Evolutionary conservation across 2,797 vertebrate species (phyloP).

Genomic region (Nannoperca australis): DNA sequence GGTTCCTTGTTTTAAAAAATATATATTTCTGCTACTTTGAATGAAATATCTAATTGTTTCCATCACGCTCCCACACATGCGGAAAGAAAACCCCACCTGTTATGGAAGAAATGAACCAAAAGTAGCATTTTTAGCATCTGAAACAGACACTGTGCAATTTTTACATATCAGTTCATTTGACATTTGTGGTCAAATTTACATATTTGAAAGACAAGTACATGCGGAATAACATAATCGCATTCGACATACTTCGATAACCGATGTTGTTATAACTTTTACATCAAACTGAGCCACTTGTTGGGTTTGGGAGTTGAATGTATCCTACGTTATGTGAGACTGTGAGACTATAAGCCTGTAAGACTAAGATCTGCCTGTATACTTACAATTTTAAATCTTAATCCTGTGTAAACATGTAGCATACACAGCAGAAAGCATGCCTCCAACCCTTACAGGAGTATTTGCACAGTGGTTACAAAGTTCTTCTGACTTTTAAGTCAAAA

Average conservation of each 20-base stretch:
- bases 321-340: too few relatives aligned
- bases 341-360: too few relatives aligned
- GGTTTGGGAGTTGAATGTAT: not conserved
- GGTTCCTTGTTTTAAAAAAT: not conserved
- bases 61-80: not conserved
- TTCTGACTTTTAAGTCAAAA: not conserved
- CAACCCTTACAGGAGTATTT: not conserved
- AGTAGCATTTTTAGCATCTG: not conserved
- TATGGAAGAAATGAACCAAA: not conserved
- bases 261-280: not conserved
- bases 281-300: not conserved
- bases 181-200: not conserved
- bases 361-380: not conserved
- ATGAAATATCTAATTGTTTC: constrained; percentile 25
- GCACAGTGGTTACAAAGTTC: not conserved
- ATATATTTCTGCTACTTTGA: not conserved
- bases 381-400: not conserved
- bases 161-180: not conserved
- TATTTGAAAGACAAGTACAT: not conserved
- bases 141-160: not conserved
- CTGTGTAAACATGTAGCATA: not conserved
- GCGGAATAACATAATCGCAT: not conserved
- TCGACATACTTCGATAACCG: rapidly evolving
- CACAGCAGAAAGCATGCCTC: not conserved
- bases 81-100: not conserved